These are phyloP conservation scores for Drosophila azteca DNA, from an alignment of 1,140 invertebrate species.

Conservation along the genomic window DNA sequence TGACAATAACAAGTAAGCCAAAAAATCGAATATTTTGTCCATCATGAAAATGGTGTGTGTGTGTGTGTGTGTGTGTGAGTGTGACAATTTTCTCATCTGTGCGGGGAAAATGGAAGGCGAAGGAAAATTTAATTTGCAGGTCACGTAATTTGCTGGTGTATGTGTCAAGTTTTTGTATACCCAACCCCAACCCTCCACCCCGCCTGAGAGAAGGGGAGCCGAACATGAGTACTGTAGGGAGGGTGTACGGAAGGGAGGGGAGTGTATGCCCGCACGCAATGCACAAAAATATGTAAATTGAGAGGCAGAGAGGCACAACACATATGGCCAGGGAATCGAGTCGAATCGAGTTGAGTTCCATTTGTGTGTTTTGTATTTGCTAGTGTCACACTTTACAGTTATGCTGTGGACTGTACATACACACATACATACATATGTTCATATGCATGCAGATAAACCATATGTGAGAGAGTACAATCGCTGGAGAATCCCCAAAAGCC, in stretches of 20 bases:
- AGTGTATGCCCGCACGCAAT: slow-evolving; percentile 51
- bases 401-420: slow-evolving; percentile 53
- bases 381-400: slow-evolving; percentile 70
- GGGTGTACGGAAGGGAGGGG: background rate
- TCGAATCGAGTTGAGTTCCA: slow-evolving; percentile 39
- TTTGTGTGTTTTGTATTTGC: slow-evolving; percentile 58
- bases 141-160: slow-evolving; percentile 76
- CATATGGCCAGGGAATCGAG: slow-evolving; percentile 62
- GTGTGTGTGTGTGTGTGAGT: slow-evolving; percentile 28
- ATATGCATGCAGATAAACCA: background rate
- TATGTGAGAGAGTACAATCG: background rate
- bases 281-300: slow-evolving; percentile 75
- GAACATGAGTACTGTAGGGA: background rate
- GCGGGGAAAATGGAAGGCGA: slow-evolving; percentile 42
- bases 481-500: background rate
- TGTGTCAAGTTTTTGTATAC: slow-evolving; percentile 45
- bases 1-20: slow-evolving; percentile 15
- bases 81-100: slow-evolving; percentile 76
- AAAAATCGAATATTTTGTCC: slow-evolving; percentile 43
- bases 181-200: too few species aligned
- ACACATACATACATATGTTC: background rate
- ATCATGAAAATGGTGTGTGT: background rate
- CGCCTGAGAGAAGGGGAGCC: too few species aligned
- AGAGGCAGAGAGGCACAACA: slow-evolving; percentile 53
- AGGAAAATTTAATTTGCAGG: slow-evolving; percentile 81